A percentile compares a stretch with the other conserved stretches of the same genome.
These are phyloP conservation scores for Cyanistes caeruleus DNA, from an alignment of 2,113 vertebrate species.

Conservation along the genomic window DNA sequence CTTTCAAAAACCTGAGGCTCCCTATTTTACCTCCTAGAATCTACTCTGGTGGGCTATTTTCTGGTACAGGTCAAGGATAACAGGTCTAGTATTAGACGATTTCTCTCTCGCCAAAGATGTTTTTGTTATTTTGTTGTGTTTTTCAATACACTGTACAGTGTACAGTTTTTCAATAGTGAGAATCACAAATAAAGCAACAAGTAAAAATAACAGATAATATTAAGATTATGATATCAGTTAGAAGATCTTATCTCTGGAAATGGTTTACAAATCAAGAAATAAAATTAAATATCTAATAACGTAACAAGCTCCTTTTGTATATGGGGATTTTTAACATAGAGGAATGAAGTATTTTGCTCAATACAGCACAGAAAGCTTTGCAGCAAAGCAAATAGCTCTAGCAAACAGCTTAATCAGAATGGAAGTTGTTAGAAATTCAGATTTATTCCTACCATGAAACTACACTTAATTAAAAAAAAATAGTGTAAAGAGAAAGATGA, in stretches of 20 bases:
- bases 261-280: neutral
- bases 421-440: neutral
- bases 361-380: neutral
- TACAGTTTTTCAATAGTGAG: neutral
- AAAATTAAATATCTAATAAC: neutral
- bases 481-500: neutral
- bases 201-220: neutral
- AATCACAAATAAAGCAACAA: neutral
- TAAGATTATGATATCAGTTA: neutral
- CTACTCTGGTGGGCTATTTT: neutral
- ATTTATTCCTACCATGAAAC: neutral
- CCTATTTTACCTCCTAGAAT: neutral
- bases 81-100: neutral
- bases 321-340: neutral
- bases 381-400: neutral
- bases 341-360: neutral
- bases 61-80: neutral
- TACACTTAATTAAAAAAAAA: neutral
- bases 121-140: neutral
- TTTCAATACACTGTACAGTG: neutral
- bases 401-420: neutral
- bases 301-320: neutral
- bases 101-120: neutral
- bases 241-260: neutral
- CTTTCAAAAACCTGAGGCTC: neutral